These are phyloP conservation scores for Oligia strigilis DNA, from an alignment of 2,888 invertebrate genomes.

Conservation along the genomic window DNA sequence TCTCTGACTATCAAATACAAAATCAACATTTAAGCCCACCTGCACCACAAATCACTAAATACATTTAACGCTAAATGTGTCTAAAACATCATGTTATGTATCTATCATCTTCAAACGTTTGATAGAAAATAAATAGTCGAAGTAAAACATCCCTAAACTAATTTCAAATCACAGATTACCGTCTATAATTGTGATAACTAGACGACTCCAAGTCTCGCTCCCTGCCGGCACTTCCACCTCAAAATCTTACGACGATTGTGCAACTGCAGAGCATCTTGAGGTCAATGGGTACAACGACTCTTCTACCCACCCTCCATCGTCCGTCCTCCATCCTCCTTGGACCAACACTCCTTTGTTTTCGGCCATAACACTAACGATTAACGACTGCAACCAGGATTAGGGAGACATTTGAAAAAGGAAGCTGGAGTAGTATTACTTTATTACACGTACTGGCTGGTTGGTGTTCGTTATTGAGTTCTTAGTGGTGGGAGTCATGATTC, in stretches of 20 bases:
- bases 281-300: conserved; percentile 84
- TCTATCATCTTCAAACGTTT: background rate
- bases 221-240: conserved; percentile 18
- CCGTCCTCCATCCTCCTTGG: conserved; percentile 39
- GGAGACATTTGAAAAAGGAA: conserved; percentile 61
- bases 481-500: background rate
- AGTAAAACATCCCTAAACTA: background rate
- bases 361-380: conserved; percentile 72
- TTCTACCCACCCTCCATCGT: conserved; percentile 31
- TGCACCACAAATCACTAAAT: background rate
- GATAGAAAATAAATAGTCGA: background rate
- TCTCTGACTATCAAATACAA: background rate
- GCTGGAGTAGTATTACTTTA: conserved; percentile 50
- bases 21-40: background rate
- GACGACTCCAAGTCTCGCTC: conserved; percentile 19
- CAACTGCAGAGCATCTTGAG: conserved; percentile 70
- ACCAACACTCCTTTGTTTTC: conserved; percentile 74
- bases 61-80: background rate
- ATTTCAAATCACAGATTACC: background rate
- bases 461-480: conserved; percentile 20
- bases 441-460: conserved; percentile 39
- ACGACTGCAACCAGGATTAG: conserved; percentile 65
- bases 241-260: conserved; percentile 65
- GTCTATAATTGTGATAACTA: background rate
- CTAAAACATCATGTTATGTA: background rate